Base-by-base conservation (phyloP, 2,797 vertebrate genomes). In the Alosa sapidissima region DNA sequence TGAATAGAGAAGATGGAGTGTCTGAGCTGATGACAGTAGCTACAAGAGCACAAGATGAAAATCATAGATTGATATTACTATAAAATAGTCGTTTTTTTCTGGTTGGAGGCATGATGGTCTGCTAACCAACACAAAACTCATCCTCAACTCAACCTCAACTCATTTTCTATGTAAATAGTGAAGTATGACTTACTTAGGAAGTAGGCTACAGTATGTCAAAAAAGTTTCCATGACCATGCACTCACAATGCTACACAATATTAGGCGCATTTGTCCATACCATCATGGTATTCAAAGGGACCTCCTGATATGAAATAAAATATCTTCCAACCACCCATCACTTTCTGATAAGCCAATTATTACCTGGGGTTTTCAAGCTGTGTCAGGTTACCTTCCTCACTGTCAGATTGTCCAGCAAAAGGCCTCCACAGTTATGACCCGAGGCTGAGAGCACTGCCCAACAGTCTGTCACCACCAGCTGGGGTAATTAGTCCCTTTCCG, bases 391-490 rank as follows among this genome's bases (percentile, higher is more conserved):
- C 54, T 82, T 84, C 84, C 81, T 28, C 81, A 41, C 48, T 68
- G 82, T 55, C 82, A 85, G 60, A 24, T 47, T 36, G 84, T 81
- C 83, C 62, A 81, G 78, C 81, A 47, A 82, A 47, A 45, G 85
- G 88, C 90, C 89, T 91, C 89, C 82, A 84, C 45, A 65, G 84
- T 48, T 48, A 84, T 85, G 52, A 33, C 51, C 51, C 72, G 16
- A 33, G n/a, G 16, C 41, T 60, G 55, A 58, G 72, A 78, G 72
- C 36, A 54, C 85, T 55, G 75, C 87, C 88, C 89, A 88, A 91
- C 92, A 87, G 91, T 94, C 95, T 96, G 94, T 96, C 95, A 94
- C 90, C 93, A 90, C 93, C 89, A 91, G 89, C 91, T 93, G 93
- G 92, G 93, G 89, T 91, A 92, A 93, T 94, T 94, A 90, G 0